Percentiles rank a stretch among this genome's conserved stretches.
Evolutionary conservation across 64 coral and sea anemone genomes (phyloP).

Genomic region (Montipora sp.): DNA sequence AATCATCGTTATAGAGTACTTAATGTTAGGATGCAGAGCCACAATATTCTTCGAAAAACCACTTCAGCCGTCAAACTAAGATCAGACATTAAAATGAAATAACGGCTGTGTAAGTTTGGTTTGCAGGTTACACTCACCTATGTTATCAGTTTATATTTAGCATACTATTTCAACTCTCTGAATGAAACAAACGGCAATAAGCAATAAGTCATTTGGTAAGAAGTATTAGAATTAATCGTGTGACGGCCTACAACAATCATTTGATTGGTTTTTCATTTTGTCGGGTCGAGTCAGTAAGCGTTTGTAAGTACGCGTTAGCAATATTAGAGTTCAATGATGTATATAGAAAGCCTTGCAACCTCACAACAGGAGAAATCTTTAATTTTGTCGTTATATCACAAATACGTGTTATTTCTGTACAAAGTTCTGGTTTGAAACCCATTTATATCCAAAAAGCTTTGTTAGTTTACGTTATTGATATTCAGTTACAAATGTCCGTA

Average conservation of each 20-base stretch:
- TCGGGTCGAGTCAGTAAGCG: not conserved
- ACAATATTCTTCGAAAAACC: not conserved
- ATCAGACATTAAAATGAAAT: not conserved
- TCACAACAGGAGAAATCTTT: not conserved
- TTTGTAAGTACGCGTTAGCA: not conserved
- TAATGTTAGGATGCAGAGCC: not conserved
- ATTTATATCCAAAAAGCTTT: no score
- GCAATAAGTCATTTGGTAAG: not conserved
- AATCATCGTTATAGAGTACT: not conserved
- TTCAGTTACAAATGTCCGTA: conserved; percentile 75
- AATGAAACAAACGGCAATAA: not conserved
- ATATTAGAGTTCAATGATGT: no score
- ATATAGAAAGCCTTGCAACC: no score
- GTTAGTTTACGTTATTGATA: not conserved
- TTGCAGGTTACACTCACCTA: no score
- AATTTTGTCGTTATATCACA: not conserved
- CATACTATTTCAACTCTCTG: no score
- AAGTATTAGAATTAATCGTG: not conserved
- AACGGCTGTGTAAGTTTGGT: no score
- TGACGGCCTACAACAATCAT: not conserved
- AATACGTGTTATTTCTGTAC: conserved; percentile 10
- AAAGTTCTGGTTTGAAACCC: not conserved
- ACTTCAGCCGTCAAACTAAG: not conserved
- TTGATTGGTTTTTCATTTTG: not conserved
- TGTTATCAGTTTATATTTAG: no score